Base-by-base conservation (phyloP, 2,797 vertebrate species). In the Pipistrellus nathusii region DNA sequence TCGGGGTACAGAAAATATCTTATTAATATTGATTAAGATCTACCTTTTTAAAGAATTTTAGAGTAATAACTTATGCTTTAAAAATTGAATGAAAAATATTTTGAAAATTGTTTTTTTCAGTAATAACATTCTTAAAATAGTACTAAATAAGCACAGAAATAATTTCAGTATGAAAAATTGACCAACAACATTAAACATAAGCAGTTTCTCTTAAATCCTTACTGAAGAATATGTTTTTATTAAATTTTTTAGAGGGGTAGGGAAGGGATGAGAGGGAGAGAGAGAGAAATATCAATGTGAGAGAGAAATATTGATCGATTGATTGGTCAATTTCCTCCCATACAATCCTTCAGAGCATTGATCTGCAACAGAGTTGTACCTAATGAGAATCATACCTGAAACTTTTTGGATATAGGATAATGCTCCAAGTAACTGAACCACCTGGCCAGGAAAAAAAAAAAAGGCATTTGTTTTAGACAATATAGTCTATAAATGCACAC, bases 91-190 rank as follows among this genome's bases (percentile, higher is more conserved):
- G 20, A 87, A 86, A 81, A 82, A 84, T 21, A 13, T 21, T 57
- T 73, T 73, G 20, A 20, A 86, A 10, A 32, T 83, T 46, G 12
- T 38, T 72, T 48, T 57, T 14, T 38, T 41, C 41, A 59, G 15
- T 51, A 20, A 72, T 75, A 3, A 32, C 27, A 90, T 89, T 91
- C 55, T 69, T 85, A 23, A 53, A 53, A 53, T 53, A 53, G 51
- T 53, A 53, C 17, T 53, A 53, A 72, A 57, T 68, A 91, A 88
- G 5, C 2, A 46, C 14, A 62, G 51, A 75, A 85, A 62, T 81
- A 46, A 68, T 46, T 75, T 88, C 57, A 94, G 38, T 53, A 80
- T 88, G 21, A 80, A 78, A 88, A 80, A 32, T n/a, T 68, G 53
- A 68, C 4, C 32, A 38, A 35, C 8, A 69, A 13, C 13, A 17